phyloP scores from a whole-genome alignment of 1,140 invertebrate genomes.

The Lerema accius region DNA sequence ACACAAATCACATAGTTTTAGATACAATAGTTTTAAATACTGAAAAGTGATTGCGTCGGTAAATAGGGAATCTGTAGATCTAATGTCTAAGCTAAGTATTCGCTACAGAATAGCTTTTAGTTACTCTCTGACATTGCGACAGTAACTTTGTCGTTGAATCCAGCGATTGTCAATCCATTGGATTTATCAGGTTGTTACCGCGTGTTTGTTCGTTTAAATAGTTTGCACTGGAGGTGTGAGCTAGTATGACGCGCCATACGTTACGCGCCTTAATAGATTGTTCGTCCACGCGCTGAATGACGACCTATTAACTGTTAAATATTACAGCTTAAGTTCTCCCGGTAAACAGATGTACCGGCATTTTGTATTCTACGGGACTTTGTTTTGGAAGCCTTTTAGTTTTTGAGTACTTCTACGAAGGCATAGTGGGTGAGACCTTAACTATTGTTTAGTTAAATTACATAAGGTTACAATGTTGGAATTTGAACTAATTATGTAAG shows the following conservation, averaged over 20 bases:
- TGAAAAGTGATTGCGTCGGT: no score
- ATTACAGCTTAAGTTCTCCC: slow-evolving; percentile 12
- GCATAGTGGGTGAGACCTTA: no score
- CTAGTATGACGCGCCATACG: slow-evolving; percentile 23
- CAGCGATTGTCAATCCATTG: slow-evolving; percentile 67
- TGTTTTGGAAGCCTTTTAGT: no score
- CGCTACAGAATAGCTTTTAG: no score
- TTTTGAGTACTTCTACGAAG: no score
- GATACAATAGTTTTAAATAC: no score
- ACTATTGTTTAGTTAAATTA: no score
- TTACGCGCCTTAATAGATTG: slow-evolving; percentile 28
- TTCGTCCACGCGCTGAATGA: slow-evolving; percentile 24
- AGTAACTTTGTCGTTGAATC: neutral
- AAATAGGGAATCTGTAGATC: no score
- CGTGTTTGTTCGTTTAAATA: slow-evolving; percentile 57
- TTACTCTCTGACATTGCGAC: neutral
- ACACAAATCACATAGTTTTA: no score
- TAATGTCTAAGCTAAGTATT: no score
- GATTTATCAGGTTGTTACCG: slow-evolving; percentile 75
- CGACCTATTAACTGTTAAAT: slow-evolving; percentile 29
- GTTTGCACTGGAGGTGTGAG: slow-evolving; percentile 37
- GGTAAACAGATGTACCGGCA: neutral
- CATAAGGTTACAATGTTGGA: no score
- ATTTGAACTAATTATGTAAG: no score
- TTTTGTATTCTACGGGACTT: slow-evolving; percentile 1